phyloP scores from a whole-genome alignment of 2,797 vertebrate genomes.

The Lagorchestes hirsutus region DNA sequence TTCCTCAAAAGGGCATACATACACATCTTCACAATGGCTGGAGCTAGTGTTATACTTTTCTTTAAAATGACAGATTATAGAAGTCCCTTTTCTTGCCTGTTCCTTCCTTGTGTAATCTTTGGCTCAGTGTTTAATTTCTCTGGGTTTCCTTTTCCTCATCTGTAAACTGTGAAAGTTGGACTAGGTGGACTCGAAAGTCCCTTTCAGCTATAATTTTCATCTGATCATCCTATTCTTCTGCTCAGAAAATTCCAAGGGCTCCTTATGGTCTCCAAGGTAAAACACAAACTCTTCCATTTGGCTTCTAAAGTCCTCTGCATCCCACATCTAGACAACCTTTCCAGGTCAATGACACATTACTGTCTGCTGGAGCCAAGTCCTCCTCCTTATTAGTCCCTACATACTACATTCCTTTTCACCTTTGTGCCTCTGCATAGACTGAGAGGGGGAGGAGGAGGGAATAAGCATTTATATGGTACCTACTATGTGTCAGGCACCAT shows the following conservation, averaged over 20 bases:
- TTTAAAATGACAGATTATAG: neutral
- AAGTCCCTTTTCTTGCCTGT: neutral
- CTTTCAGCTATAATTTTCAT: neutral
- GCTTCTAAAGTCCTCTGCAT: neutral
- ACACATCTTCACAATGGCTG: neutral
- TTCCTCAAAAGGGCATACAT: neutral
- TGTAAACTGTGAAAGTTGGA: neutral
- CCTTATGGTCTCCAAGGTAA: neutral
- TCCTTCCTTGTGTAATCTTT: neutral
- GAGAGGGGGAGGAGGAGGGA: neutral
- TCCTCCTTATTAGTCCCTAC: neutral
- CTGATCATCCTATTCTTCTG: neutral
- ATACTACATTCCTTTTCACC: neutral
- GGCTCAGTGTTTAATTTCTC: neutral
- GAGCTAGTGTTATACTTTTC: neutral
- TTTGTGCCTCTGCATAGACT: neutral
- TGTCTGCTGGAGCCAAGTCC: neutral
- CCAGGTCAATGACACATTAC: neutral
- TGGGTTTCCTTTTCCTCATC: neutral
- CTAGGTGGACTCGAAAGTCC: too few relatives aligned
- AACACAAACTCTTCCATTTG: neutral
- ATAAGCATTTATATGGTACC: neutral
- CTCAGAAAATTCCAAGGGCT: neutral
- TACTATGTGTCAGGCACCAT: neutral
- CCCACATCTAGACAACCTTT: neutral